Percentiles rank a stretch among this genome's conserved stretches.
Evolutionary conservation across 23 tunicate genomes (phyloP).

Genomic region (Phallusia fumigata): DNA sequence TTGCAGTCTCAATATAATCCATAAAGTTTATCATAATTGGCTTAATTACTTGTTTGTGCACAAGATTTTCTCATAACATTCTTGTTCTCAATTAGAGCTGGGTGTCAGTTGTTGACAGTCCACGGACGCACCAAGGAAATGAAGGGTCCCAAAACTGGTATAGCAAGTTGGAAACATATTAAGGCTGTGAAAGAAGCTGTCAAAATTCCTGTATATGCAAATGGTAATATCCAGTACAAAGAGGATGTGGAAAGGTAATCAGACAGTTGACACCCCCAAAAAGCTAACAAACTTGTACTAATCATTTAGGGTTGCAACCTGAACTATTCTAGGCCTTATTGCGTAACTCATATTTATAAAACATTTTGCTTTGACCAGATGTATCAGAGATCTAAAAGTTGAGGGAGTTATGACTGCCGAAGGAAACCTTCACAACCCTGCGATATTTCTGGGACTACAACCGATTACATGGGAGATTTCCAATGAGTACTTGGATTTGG

Average conservation of each 20-base stretch:
- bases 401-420: conserved; percentile 98
- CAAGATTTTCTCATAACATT: no score
- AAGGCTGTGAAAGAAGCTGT: conserved; percentile 86
- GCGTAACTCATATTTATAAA: not conserved
- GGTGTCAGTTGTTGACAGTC: conserved; percentile 86
- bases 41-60: no score
- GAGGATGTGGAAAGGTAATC: conserved; percentile 54
- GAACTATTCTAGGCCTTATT: no score
- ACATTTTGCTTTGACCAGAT: conserved; percentile 13
- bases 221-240: conserved; percentile 93
- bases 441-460: conserved; percentile 44
- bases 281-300: no score
- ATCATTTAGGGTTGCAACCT: no score
- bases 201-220: conserved; percentile 88
- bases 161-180: conserved; percentile 88
- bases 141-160: conserved; percentile 91
- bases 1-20: no score
- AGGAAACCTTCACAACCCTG: conserved; percentile 90
- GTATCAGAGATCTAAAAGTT: conserved; percentile 71
- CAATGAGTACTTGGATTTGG: conserved; percentile 73
- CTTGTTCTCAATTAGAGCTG: conserved; percentile 50
- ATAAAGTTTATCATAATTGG: no score
- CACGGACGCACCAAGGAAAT: conserved; percentile 98
- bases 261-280: not conserved
- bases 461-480: conserved; percentile 76